Evolutionary conservation across 1,140 invertebrate genomes (phyloP).

Genomic region (Grapholita molesta): DNA sequence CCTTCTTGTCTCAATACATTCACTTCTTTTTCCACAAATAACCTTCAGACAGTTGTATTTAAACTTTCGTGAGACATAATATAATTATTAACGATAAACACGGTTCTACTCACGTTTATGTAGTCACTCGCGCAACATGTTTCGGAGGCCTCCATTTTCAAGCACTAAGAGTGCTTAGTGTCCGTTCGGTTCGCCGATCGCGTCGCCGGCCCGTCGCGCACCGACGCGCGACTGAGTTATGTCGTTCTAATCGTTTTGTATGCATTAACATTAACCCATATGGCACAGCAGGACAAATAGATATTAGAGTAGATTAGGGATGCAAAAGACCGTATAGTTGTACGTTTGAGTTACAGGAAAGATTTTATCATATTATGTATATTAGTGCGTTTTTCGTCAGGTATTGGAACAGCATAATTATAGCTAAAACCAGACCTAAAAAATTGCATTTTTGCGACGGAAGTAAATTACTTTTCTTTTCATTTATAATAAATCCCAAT

Average conservation of each 20-base stretch:
- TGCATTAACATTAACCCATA: constrained; percentile 15
- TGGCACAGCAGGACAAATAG: constrained; percentile 16
- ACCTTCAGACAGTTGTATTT: too few relatives aligned
- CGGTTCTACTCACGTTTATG: too few relatives aligned
- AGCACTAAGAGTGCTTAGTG: too few relatives aligned
- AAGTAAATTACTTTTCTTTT: constrained; percentile 2
- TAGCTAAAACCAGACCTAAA: background rate
- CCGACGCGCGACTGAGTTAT: too few relatives aligned
- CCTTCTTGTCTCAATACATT: constrained; percentile 34
- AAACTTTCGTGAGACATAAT: too few relatives aligned
- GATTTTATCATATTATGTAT: background rate
- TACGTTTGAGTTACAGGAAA: background rate
- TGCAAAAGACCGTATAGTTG: constrained; percentile 13
- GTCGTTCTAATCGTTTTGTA: constrained; percentile 6
- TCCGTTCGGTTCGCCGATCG: too few relatives aligned
- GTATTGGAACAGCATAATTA: background rate
- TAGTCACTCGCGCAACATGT: too few relatives aligned
- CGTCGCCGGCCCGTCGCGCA: too few relatives aligned
- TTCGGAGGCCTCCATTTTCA: too few relatives aligned
- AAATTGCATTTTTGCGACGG: background rate
- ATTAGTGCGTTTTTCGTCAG: background rate
- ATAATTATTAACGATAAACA: too few relatives aligned
- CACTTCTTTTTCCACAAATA: constrained; percentile 36
- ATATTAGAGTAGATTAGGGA: background rate
- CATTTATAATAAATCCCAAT: constrained; percentile 16